A percentile compares a stretch with the other conserved stretches of the same genome.
Conservation (phyloP, 2,797 vertebrate species). For the Oreortyx pictus region DNA sequence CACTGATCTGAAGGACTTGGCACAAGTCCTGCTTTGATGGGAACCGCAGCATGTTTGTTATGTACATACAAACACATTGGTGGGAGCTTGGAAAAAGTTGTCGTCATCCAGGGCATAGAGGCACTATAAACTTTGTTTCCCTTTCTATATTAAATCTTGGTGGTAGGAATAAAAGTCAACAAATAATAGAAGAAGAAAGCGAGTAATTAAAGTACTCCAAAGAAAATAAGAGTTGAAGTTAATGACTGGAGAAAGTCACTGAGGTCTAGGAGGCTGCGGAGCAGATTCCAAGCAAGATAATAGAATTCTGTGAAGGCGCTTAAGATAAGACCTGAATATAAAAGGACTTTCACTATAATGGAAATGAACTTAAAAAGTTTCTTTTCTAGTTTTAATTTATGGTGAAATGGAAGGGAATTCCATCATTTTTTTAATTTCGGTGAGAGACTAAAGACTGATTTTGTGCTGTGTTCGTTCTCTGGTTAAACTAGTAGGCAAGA, state of each 20-base stretch:
- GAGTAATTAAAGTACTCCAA: neutral
- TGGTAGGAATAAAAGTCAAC: neutral
- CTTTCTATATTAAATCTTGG: neutral
- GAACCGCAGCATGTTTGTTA: fast-evolving
- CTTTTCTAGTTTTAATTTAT: neutral
- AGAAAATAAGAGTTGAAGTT: neutral
- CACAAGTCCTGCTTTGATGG: neutral
- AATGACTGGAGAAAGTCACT: neutral
- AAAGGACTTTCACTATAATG: neutral
- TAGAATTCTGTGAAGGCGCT: neutral
- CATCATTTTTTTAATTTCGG: neutral
- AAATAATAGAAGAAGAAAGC: neutral
- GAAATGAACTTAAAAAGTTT: neutral
- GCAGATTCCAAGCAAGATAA: neutral
- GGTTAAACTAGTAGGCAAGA: neutral
- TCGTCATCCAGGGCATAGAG: fast-evolving
- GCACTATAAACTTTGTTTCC: neutral
- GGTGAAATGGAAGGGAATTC: neutral
- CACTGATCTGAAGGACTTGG: neutral
- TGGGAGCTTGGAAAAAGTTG: neutral
- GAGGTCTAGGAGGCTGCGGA: neutral
- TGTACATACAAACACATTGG: neutral
- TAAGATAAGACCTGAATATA: neutral
- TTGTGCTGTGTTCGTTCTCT: neutral
- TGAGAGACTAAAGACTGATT: neutral